phyloP scores from a whole-genome alignment of 2,113 vertebrate species.

The Xenus cinereus region DNA sequence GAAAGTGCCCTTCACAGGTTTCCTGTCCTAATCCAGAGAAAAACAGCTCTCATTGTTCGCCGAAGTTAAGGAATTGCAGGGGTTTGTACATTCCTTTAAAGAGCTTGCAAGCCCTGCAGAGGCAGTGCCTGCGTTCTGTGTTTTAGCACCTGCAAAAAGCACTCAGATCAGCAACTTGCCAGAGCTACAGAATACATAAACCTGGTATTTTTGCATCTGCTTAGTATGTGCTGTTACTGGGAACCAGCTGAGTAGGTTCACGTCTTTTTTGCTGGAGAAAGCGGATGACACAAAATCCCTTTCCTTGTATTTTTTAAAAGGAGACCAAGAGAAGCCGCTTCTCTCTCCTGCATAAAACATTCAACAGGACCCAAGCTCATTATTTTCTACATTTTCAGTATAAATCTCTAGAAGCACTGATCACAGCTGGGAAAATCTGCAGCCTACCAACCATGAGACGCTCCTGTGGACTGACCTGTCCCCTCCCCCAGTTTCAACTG shows the following conservation, averaged over 20 bases:
- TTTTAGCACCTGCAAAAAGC: conserved; percentile 62
- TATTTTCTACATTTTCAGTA: neutral
- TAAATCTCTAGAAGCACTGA: neutral
- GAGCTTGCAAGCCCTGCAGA: conserved; percentile 11
- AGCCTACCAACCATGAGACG: neutral
- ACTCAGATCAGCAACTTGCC: conserved; percentile 60
- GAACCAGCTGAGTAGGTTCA: conserved; percentile 43
- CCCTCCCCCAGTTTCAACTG: neutral
- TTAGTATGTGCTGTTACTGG: conserved; percentile 19
- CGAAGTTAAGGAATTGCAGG: neutral
- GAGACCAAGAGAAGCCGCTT: neutral
- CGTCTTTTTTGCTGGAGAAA: neutral
- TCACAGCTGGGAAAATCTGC: neutral
- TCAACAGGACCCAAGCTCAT: neutral
- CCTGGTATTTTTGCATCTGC: conserved; percentile 53
- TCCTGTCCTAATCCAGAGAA: neutral
- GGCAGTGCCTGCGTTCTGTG: conserved; percentile 20
- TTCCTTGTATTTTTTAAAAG: conserved; percentile 1
- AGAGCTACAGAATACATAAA: conserved; percentile 44
- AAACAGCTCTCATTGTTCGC: neutral
- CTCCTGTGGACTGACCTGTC: neutral
- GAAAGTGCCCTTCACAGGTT: neutral
- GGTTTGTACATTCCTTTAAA: conserved; percentile 10
- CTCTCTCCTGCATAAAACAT: neutral
- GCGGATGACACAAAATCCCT: neutral